Evolutionary conservation across 2,888 invertebrate species (phyloP), one percentile per base, ranked within the genome.

Genomic region (Argynnis bischoffii): DNA sequence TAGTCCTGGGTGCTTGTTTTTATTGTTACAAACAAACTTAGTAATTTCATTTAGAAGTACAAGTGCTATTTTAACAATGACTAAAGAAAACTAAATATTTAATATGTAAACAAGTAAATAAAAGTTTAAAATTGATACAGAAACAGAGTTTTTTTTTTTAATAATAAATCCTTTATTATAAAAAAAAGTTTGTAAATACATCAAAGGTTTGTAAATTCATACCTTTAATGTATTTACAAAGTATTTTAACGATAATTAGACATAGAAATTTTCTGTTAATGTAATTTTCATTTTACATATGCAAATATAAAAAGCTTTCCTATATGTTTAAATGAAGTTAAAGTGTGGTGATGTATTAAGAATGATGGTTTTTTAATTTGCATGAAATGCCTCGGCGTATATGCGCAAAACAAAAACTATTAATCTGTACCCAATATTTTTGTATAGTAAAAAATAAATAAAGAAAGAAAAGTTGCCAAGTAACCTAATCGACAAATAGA

Each of bases 1-100:
- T 77, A 75, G 74, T 74, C 71, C 63, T 56, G 60, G 56, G 65
- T 70, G 67, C 68, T 70, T 72, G 70, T 72, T 72, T 71, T 70
- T 66, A 67, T 57, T 68, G 63, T 70, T 69, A 55, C 55, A 68
- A 51, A 65, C 67, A 63, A 66, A 71, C 60, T 66, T 51, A 65
- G 55, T 67, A 66, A 72, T 74, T 72, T 63, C 66, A 71, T 67
- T 72, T 71, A 26, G 53, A 41, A 66, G 35, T 53, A 64, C 63
- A 66, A 60, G 21, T 55, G 48, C 48, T 53, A 26, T 61, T 60
- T 55, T 31, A 50, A 21, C 31, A 55, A 31, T 18, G 60, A 48
- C 59, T 55, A 65, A 21, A 59, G n/a, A 46, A 47, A 60, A 35
- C 51, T 53, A 41, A 35, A 14, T 54, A 47, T 35, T 61, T 61